Evolutionary conservation across 2,888 invertebrate genomes (phyloP), one percentile per base, ranked within the genome.

Genomic region (Calephelis perditalis): DNA sequence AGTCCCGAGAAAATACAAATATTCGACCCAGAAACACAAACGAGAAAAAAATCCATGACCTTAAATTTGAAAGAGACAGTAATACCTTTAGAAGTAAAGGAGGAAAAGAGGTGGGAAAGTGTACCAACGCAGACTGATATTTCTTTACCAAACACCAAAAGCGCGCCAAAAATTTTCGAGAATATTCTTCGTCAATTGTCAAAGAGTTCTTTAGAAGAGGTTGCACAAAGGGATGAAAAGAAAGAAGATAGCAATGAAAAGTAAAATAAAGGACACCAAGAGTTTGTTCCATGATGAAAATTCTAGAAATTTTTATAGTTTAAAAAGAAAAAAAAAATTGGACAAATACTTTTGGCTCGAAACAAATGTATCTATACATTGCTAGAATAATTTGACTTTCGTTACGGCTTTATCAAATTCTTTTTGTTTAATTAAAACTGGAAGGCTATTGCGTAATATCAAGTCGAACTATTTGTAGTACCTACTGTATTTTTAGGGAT

Each of bases 81-180:
- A 9, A 61, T 78, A 70, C 86, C 88, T 0, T 63, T 75, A 1
- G 74, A 77, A 15, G 77, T 75, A 0, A 70, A 74, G 57, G 77
- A 77, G 49, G 80, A 79, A 69, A 84, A 77, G 73, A 81, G 63
- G 75, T 70, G 77, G 63, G 86, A 86, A 64, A 82, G 81, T 0
- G 85, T 78, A 0, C 84, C 82, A 0, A 89, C 89, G 0, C 90
- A 90, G 65, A 90, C 90, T 2, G 90, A 90, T 65, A 90, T 90
- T 56, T 90, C 90, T 4, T 64, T 89, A 45, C 90, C 90, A 0
- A 90, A 90, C 60, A 90, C 90, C 0, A 84, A 82, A 70, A 88
- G 86, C 66, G 90, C 90, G 70, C 90, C 90, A n/a, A 81, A 73
- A 66, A 90, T 90, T 0, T 90, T 90, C 65, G 90, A 90, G 68